phyloP scores from a whole-genome alignment of 2,797 vertebrate genomes.

The Crax fasciolata region DNA sequence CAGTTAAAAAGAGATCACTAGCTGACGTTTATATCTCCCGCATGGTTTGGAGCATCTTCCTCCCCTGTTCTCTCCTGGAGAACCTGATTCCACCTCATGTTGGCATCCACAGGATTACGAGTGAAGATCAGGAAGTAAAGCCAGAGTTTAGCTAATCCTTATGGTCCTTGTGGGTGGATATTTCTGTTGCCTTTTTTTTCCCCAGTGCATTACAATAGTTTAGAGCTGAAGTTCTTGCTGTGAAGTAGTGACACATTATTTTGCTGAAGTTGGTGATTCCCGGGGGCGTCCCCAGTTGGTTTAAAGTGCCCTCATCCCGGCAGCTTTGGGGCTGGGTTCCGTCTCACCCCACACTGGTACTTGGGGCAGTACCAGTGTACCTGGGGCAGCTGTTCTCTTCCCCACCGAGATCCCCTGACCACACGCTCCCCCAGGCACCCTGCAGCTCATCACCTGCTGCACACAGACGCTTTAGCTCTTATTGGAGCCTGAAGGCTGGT shows the following conservation, averaged over 20 bases:
- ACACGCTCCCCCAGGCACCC: rapidly evolving
- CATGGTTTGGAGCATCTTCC: background rate
- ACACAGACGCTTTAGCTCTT: rapidly evolving
- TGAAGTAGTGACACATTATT: conserved; percentile 15
- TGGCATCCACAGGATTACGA: background rate
- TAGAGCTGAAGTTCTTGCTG: background rate
- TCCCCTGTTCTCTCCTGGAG: background rate
- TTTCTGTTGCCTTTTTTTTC: background rate
- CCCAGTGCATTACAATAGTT: background rate
- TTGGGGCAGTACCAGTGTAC: background rate
- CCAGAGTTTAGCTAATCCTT: background rate
- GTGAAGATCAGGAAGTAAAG: conserved; percentile 2
- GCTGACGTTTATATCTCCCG: background rate
- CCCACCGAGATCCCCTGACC: background rate
- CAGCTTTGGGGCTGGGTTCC: background rate
- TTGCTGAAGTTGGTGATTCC: conserved; percentile 19
- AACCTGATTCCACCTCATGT: background rate
- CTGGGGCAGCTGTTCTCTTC: background rate
- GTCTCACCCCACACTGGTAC: background rate
- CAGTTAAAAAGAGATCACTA: conserved; percentile 19
- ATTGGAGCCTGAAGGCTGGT: background rate
- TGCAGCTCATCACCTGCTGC: background rate
- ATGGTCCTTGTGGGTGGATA: background rate
- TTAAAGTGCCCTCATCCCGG: background rate
- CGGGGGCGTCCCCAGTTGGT: background rate